phyloP scores from a whole-genome alignment of 2,888 invertebrate genomes.

The Drosophila nr. perissopoda region DNA sequence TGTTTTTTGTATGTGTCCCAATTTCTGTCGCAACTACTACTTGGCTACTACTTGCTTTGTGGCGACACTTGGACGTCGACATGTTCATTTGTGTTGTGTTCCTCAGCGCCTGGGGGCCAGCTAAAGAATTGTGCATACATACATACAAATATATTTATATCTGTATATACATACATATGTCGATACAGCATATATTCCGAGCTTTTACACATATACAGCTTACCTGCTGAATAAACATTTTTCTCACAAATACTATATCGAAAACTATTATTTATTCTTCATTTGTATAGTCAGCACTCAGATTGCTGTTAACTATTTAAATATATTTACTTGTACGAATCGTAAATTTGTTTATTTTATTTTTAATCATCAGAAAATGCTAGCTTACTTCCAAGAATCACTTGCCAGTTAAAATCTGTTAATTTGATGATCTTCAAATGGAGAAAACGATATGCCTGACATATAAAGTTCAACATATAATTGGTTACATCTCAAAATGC shows the following conservation, averaged over 20 bases:
- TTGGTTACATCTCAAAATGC: neutral
- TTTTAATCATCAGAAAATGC: neutral
- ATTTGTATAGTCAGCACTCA: neutral
- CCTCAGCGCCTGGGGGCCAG: neutral
- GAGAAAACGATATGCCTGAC: neutral
- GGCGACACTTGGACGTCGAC: conserved; percentile 75
- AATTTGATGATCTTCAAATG: neutral
- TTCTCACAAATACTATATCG: neutral
- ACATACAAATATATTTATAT: neutral
- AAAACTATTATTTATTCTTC: neutral
- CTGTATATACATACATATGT: neutral
- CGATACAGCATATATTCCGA: neutral
- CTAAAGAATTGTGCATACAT: neutral
- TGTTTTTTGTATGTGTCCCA: conserved; percentile 12
- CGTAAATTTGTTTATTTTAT: neutral
- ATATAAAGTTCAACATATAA: neutral
- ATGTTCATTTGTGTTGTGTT: conserved; percentile 65
- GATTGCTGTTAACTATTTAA: neutral
- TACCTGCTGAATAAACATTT: neutral
- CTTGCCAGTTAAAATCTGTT: neutral
- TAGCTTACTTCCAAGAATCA: neutral
- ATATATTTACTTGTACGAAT: neutral
- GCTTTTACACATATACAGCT: neutral
- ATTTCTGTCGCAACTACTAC: conserved; percentile 25
- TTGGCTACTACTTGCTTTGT: conserved; percentile 45